phyloP scores from a whole-genome alignment of 30 jellyfish, hydroid and myxozoan genomes.

The Pelagia noctiluca region DNA sequence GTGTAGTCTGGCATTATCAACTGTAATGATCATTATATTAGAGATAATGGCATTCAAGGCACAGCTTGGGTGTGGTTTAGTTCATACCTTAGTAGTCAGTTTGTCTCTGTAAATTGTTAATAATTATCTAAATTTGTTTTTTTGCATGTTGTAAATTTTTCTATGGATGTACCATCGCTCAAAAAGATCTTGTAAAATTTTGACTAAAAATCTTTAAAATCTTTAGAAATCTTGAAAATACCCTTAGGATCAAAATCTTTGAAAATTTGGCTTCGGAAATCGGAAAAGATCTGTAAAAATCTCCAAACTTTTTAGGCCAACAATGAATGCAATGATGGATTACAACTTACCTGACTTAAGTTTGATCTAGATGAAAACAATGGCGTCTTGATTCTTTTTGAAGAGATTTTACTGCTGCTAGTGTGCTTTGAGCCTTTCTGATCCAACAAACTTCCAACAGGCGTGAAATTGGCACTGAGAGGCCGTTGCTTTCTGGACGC shows the following conservation, averaged over 20 bases:
- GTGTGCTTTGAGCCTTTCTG: slow-evolving; percentile 17
- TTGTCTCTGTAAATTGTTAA: too few relatives aligned
- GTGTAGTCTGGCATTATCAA: too few relatives aligned
- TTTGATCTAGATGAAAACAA: slow-evolving; percentile 59
- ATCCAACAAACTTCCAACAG: slow-evolving; percentile 56
- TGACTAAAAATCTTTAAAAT: background rate
- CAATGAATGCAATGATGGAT: background rate
- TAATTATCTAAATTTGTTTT: too few relatives aligned
- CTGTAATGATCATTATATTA: too few relatives aligned
- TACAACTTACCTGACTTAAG: slow-evolving; percentile 45
- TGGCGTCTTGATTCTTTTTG: slow-evolving; percentile 44
- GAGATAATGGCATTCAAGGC: too few relatives aligned
- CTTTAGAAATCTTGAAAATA: too few relatives aligned
- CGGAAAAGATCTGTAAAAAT: background rate
- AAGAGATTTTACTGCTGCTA: slow-evolving; percentile 27
- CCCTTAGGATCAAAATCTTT: background rate
- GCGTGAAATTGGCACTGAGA: slow-evolving; percentile 66
- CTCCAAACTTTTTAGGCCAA: background rate
- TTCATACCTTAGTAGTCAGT: too few relatives aligned
- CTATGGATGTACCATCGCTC: background rate
- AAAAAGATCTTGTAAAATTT: too few relatives aligned
- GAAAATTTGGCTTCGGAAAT: background rate
- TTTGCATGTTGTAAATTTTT: too few relatives aligned
- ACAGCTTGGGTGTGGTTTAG: too few relatives aligned
- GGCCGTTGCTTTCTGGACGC: slow-evolving; percentile 77